These are phyloP conservation scores for Ranitomeya imitator DNA, from an alignment of 2,113 vertebrate genomes.

Conservation along the genomic window DNA sequence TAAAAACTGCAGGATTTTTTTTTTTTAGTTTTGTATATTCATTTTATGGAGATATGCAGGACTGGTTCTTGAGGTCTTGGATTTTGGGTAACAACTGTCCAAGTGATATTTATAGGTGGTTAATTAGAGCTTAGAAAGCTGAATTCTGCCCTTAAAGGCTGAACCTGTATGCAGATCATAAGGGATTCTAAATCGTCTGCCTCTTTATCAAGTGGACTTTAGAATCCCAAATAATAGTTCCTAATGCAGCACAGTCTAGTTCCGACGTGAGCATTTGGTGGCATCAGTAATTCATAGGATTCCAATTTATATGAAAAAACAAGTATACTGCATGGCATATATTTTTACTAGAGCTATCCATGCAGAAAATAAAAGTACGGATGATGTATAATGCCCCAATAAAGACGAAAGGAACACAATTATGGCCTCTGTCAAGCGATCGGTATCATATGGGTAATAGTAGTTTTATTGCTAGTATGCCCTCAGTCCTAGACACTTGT, in stretches of 20 bases:
- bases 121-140: conserved; percentile 16
- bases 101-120: conserved; percentile 41
- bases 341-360: no score
- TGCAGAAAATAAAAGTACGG: no score
- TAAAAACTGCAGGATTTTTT: conserved; percentile 4
- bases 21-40: conserved; percentile 34
- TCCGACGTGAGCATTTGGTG: no score
- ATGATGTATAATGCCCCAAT: no score
- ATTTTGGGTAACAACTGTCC: conserved; percentile 14
- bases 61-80: not conserved
- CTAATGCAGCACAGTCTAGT: not conserved
- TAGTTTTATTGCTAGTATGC: not conserved
- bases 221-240: not conserved
- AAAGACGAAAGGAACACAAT: no score
- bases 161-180: not conserved
- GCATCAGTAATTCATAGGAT: no score
- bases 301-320: no score
- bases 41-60: not conserved
- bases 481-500: no score
- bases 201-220: not conserved
- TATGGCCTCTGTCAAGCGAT: no score
- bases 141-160: not conserved
- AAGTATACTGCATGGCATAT: no score
- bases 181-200: not conserved
- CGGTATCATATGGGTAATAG: not conserved